These are phyloP conservation scores for Myotis lucifugus DNA, from an alignment of 2,113 vertebrate genomes.

Conservation along the genomic window DNA sequence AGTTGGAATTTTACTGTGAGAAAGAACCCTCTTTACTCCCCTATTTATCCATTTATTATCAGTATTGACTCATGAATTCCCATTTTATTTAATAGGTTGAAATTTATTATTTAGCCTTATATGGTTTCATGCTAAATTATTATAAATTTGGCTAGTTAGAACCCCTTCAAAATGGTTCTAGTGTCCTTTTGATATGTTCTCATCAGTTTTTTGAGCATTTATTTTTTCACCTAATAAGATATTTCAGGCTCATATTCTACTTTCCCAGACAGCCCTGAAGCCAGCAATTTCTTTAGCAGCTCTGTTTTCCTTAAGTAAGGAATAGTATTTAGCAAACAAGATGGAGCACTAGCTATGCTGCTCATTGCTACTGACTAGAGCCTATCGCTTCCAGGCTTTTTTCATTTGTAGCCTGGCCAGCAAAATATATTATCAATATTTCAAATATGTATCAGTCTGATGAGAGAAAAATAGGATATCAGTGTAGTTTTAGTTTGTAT, in stretches of 20 bases:
- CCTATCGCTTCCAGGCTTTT: background rate
- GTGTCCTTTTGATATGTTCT: background rate
- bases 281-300: background rate
- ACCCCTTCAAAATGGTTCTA: background rate
- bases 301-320: background rate
- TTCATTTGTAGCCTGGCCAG: background rate
- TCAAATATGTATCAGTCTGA: background rate
- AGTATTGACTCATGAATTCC: background rate
- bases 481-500: background rate
- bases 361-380: background rate
- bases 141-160: background rate
- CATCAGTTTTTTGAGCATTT: background rate
- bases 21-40: background rate
- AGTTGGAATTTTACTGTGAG: background rate
- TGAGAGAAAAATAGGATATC: background rate
- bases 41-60: background rate
- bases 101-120: background rate
- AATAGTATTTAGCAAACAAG: conserved; percentile 4
- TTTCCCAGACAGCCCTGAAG: background rate
- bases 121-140: background rate
- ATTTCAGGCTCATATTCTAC: background rate
- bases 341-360: background rate
- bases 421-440: background rate
- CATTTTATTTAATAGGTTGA: background rate
- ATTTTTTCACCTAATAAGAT: background rate